These are phyloP conservation scores for Meandrusa payeni DNA, from an alignment of 2,888 invertebrate species.

Conservation along the genomic window DNA sequence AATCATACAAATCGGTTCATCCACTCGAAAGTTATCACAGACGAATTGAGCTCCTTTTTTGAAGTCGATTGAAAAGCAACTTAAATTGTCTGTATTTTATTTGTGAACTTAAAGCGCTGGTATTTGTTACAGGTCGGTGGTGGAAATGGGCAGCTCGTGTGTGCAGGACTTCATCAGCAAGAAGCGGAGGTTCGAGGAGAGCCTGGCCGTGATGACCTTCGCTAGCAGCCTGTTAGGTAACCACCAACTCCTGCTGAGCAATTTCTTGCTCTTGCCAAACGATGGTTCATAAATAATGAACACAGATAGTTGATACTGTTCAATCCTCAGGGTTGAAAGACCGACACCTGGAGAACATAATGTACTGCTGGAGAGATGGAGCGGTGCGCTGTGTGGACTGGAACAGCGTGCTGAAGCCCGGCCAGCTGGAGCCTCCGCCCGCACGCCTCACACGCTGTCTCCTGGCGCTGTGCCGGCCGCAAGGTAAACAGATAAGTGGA, in stretches of 20 bases:
- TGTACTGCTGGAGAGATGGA: constrained; percentile 40
- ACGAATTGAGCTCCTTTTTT: too few species aligned
- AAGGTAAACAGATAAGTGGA: too few species aligned
- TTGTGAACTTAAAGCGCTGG: too few species aligned
- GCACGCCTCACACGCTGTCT: constrained; percentile 49
- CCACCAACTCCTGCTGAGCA: too few species aligned
- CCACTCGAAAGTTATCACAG: too few species aligned
- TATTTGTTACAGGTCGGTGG: constrained; percentile 40
- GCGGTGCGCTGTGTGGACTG: constrained; percentile 49
- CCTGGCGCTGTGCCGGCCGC: constrained; percentile 37
- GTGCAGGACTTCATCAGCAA: constrained; percentile 49
- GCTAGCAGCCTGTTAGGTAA: constrained; percentile 55
- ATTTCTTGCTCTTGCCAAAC: too few species aligned
- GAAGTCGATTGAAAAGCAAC: too few species aligned
- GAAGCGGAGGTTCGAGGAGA: constrained; percentile 44
- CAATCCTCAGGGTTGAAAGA: constrained; percentile 60
- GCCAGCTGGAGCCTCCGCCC: constrained; percentile 42
- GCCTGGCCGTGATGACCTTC: constrained; percentile 43
- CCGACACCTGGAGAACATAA: constrained; percentile 55
- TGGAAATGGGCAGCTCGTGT: constrained; percentile 39
- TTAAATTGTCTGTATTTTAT: too few species aligned
- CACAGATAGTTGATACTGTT: too few species aligned
- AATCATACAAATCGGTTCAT: too few species aligned
- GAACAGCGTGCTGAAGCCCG: constrained; percentile 43
- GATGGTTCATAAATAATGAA: too few species aligned